Evolutionary conservation across 2,888 invertebrate species (phyloP), one percentile per base, ranked within the genome.

Genomic region (Griposia aprilina): DNA sequence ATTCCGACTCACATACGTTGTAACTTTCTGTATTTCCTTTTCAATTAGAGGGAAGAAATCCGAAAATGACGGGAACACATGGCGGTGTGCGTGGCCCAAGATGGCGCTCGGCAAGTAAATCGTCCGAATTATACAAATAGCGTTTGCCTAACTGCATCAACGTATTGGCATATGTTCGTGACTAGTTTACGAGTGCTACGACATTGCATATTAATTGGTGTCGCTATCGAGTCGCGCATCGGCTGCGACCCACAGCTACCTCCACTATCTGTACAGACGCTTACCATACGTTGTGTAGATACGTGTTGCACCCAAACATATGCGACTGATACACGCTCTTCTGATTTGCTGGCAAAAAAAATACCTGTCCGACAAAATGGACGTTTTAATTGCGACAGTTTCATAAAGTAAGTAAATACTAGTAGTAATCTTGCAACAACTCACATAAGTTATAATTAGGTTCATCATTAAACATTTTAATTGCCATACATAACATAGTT

Each of bases 171-270:
- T 96, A 95, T 96, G 96, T 95, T 96, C 96, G 96, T 96, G 96
- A 96, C 95, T 95, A 94, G 96, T 96, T 95, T 96, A 96, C 96
- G 96, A 95, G 95, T 94, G 93, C 94, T 93, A 93, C 94, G 95
- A 95, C 96, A 95, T 96, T 95, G 96, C 96, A 96, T 96, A 96
- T 96, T 96, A 96, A 96, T 96, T 96, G 96, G 94, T 94, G 94
- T 93, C 92, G 93, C 92, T 96, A 96, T 96, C 96, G 93, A 94
- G 88, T 91, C 91, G 93, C 93, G 93, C 96, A 96, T 96, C 95
- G 94, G 94, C 88, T 91, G 87, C 95, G 93, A 94, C 95, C 94
- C 93, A 36, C 30, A 92, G 94, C 95, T 93, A 91, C 94, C 92
- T 93, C 93, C 74, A 79, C 83, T 91, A 85, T 86, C 86, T 76